phyloP scores from a whole-genome alignment of 2,113 vertebrate genomes.

The Tragulus kanchil region DNA sequence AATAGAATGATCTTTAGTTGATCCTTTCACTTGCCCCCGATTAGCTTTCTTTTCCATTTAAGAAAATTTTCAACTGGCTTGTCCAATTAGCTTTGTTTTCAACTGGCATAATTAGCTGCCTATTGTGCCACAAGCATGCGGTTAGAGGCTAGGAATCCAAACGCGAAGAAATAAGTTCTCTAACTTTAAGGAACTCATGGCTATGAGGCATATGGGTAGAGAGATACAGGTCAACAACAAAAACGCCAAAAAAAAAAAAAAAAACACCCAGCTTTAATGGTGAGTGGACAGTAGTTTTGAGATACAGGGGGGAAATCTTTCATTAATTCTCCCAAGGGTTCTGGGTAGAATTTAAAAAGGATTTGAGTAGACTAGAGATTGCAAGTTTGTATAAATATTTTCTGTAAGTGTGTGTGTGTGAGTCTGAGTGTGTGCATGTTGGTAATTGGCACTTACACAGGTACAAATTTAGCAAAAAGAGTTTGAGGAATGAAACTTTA shows the following conservation, averaged over 20 bases:
- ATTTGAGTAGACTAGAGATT: neutral
- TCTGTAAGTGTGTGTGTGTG: neutral
- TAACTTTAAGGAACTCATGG: neutral
- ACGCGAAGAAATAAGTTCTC: neutral
- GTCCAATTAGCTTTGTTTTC: neutral
- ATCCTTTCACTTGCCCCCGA: neutral
- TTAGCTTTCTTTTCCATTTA: neutral
- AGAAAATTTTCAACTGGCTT: neutral
- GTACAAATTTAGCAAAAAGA: neutral
- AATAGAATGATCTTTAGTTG: neutral
- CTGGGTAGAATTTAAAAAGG: neutral
- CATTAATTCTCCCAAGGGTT: neutral
- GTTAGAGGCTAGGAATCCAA: neutral
- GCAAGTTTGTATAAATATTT: neutral
- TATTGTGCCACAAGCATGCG: neutral
- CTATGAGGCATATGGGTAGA: neutral
- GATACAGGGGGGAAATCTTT: neutral
- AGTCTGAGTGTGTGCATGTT: neutral
- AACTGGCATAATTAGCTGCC: neutral
- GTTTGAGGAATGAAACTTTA: neutral
- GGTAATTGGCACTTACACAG: neutral
- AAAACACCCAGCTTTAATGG: neutral
- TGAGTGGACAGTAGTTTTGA: neutral
- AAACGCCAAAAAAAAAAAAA: neutral
- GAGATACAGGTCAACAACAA: neutral